phyloP scores from a whole-genome alignment of 2,888 invertebrate genomes.

The Acleris sparsana region DNA sequence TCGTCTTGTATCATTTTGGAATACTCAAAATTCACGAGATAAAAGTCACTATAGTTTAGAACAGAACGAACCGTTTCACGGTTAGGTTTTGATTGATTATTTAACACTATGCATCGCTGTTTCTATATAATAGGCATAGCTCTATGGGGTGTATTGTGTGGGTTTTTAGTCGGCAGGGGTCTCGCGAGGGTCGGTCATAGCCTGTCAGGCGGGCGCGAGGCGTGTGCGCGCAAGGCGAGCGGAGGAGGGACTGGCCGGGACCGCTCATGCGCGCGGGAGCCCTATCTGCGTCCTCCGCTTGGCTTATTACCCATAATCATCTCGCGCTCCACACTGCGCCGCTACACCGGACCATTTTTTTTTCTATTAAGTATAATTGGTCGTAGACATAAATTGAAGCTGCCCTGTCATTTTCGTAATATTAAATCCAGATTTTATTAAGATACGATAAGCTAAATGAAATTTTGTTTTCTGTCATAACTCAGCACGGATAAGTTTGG shows the following conservation, averaged over 20 bases:
- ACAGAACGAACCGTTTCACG: slow-evolving; percentile 43
- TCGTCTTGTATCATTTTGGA: slow-evolving; percentile 71
- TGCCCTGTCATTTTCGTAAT: too few species aligned
- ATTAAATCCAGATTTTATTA: too few species aligned
- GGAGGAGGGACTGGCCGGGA: slow-evolving; percentile 60
- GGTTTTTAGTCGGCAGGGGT: slow-evolving; percentile 44
- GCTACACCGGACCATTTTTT: neutral
- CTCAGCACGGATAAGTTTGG: too few species aligned
- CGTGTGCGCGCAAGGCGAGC: slow-evolving; percentile 54
- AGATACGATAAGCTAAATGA: too few species aligned
- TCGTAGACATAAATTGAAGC: too few species aligned
- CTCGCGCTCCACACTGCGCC: slow-evolving; percentile 42
- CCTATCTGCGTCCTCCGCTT: slow-evolving; percentile 45
- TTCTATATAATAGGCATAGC: slow-evolving; percentile 43
- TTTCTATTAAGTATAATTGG: too few species aligned
- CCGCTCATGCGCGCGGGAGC: slow-evolving; percentile 71
- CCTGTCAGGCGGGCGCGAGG: slow-evolving; percentile 41
- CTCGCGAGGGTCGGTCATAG: slow-evolving; percentile 59
- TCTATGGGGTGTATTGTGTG: slow-evolving; percentile 47
- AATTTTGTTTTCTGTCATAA: too few species aligned
- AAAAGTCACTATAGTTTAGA: slow-evolving; percentile 2
- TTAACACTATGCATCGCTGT: slow-evolving; percentile 43
- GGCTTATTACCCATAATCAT: slow-evolving; percentile 65
- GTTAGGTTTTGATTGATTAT: slow-evolving; percentile 34
- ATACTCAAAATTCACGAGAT: slow-evolving; percentile 38